Evolutionary conservation across 2,797 vertebrate species (phyloP), one percentile per base, ranked within the genome.

Genomic region (Sebastes iracundus): DNA sequence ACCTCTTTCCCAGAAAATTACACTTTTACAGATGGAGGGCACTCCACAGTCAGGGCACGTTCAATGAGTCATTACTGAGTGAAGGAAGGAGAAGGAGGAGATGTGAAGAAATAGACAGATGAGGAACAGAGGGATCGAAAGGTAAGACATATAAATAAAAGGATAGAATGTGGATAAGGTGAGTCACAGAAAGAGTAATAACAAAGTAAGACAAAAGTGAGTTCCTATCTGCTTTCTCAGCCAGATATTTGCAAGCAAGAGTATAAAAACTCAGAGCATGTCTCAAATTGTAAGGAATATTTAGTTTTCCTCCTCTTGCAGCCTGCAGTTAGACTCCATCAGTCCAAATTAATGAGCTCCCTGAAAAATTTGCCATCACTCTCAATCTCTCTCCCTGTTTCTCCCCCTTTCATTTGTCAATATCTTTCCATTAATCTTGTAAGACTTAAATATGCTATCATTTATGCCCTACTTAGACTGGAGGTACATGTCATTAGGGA

Each of bases 351-450:
- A 90, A 93, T 90, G 80, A 90, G 77, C 86, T 80, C 73, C 70
- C 66, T 73, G 52, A 88, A 84, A 82, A 79, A 53, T 35, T 3
- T 49, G 27, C 72, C 72, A 82, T 82, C 66, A 78, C 55, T 89
- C 77, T 76, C 60, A 80, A 38, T 82, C 79, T 81, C 42, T 49
- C 61, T 77, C 16, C 49, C 77, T 56, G 13, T 80, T 76, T 90
- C 69, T 59, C 56, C 58, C 35, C 23, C 13, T 70, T 84, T 85
- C 74, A 82, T 88, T 84, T 85, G 77, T 84, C 80, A 92, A 68
- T 93, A 78, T 87, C 18, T 86, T 89, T 86, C 76, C 70, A 90
- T 91, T 83, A 87, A 88, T 90, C 81, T 80, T 85, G 71, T 68
- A 61, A 70, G 62, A 77, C 73, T 80, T 73, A 90, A 90, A 77